Evolutionary conservation across 2,113 vertebrate species (phyloP).

Genomic region (Cercocebus atys): DNA sequence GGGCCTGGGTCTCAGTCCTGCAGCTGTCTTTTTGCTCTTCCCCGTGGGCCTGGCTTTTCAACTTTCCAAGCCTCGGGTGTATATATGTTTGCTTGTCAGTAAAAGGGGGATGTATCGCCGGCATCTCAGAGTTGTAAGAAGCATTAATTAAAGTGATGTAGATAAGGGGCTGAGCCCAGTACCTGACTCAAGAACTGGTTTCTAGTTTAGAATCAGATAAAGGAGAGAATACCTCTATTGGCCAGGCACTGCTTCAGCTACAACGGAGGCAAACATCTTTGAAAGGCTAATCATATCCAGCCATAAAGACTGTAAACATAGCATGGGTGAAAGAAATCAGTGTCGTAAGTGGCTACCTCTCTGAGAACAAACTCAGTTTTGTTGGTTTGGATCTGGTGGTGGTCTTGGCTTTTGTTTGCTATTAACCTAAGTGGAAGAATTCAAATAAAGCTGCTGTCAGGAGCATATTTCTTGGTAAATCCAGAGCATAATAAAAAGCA

Average conservation of each 20-base stretch:
- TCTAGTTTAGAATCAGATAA: neutral
- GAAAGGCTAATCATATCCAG: neutral
- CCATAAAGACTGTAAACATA: rapidly evolving
- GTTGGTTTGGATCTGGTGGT: neutral
- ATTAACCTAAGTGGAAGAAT: slow-evolving; percentile 25
- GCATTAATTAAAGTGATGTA: neutral
- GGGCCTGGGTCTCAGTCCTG: neutral
- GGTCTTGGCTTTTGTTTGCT: neutral
- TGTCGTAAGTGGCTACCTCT: neutral
- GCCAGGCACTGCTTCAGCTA: too few relatives aligned
- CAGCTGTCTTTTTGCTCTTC: neutral
- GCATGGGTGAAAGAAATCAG: neutral
- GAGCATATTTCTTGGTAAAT: slow-evolving; percentile 54
- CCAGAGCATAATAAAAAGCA: slow-evolving; percentile 57
- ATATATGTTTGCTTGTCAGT: neutral
- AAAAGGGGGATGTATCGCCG: rapidly evolving
- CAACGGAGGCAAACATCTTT: neutral
- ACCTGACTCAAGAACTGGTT: neutral
- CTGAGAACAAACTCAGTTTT: neutral
- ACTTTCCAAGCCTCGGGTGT: neutral
- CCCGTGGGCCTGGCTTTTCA: rapidly evolving
- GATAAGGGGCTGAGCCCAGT: neutral
- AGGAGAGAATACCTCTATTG: neutral
- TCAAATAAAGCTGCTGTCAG: slow-evolving; percentile 46
- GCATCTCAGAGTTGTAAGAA: too few relatives aligned